These are phyloP conservation scores for Caenorhabditis inopinata DNA, from an alignment of 1,140 invertebrate species.

Conservation along the genomic window DNA sequence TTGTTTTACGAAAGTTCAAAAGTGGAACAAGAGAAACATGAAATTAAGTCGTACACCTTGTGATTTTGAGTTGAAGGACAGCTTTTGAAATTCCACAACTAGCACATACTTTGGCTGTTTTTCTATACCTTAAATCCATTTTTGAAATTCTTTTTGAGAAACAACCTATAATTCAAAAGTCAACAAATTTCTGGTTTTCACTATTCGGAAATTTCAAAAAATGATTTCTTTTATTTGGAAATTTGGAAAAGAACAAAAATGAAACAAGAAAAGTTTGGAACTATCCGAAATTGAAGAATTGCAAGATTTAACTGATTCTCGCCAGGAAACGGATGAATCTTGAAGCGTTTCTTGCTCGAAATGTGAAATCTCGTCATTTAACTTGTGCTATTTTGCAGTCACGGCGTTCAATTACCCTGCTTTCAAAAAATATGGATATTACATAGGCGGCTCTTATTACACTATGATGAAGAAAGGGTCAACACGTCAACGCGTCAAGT, in stretches of 20 bases:
- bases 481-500: not conserved
- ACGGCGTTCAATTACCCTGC: not conserved
- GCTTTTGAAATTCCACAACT: not conserved
- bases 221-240: too few species aligned
- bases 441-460: not conserved
- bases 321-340: not conserved
- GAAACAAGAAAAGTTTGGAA: not conserved
- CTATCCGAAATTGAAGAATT: not conserved
- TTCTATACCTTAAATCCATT: not conserved
- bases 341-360: not conserved
- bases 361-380: not conserved
- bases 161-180: too few species aligned
- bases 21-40: not conserved
- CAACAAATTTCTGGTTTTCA: too few species aligned
- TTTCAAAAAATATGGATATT: conserved; percentile 25
- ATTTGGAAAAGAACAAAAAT: too few species aligned
- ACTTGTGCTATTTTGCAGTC: not conserved
- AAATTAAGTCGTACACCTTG: conserved; percentile 4
- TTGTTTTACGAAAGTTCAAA: not conserved
- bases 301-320: conserved; percentile 28
- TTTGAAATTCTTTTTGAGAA: not conserved
- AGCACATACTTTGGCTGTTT: not conserved
- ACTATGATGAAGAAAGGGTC: conserved; percentile 15
- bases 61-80: conserved; percentile 7
- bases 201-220: too few species aligned